These are phyloP conservation scores for Lophotis ruficrista DNA, from an alignment of 2,113 vertebrate species.

Conservation along the genomic window DNA sequence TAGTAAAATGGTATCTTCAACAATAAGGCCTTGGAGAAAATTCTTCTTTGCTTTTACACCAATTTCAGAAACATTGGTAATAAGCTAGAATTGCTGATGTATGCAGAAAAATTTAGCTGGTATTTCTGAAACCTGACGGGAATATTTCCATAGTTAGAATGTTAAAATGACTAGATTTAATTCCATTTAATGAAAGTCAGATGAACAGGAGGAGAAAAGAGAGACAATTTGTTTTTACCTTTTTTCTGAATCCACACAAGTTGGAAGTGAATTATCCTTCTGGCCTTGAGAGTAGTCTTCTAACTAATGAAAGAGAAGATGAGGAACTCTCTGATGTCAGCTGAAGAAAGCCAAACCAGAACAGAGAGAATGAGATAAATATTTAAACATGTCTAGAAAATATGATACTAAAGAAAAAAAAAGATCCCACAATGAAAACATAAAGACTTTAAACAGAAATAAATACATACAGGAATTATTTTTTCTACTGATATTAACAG, in stretches of 20 bases:
- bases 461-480: background rate
- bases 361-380: background rate
- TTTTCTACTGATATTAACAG: background rate
- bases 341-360: background rate
- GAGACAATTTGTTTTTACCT: accelerated
- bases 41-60: background rate
- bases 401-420: background rate
- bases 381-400: background rate
- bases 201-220: accelerated
- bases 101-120: background rate
- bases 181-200: background rate
- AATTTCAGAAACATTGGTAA: background rate
- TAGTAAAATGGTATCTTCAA: background rate
- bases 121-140: background rate
- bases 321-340: background rate
- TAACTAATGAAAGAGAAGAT: background rate
- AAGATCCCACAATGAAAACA: background rate
- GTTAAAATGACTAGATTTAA: background rate
- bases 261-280: background rate
- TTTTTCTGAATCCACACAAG: background rate
- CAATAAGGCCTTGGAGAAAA: background rate
- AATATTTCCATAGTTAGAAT: background rate
- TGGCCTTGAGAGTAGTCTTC: background rate
- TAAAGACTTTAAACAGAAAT: background rate
- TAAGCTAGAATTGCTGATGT: background rate